Base-by-base conservation (phyloP, 2,888 invertebrate species). In the Eulithis testata region DNA sequence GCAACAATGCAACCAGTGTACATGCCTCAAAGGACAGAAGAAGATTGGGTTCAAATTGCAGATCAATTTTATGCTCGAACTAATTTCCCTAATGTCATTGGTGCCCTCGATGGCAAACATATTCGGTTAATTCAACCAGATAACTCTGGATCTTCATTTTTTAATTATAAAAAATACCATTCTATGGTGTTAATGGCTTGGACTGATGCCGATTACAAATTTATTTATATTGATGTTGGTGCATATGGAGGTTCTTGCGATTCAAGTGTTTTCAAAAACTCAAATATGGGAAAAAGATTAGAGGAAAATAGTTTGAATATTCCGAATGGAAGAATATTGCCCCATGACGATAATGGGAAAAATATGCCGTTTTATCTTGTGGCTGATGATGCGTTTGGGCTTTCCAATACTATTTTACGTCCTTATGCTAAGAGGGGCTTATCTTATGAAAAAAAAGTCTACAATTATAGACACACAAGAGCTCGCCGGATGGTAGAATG, bases 111-210 rank as follows among this genome's bases (percentile, higher is more conserved):
- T 60, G 64, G 64, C 54, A 68, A 64, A 64, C 64, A 64, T 64
- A 61, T 63, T 51, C 53, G 62, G 52, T 45, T 45, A 45, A 66
- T 62, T 51, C 60, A 54, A 54, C 68, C 63, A 52, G 44, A 57
- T 44, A 43, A 64, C 61, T 58, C 57, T 47, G 64, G 64, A 64
- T 61, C 61, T 58, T 27, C 57, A 47, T 63, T 52, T 67, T 73
- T 68, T 61, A 74, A 74, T 55, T 73, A 73, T 57, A 72, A 74
- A 67, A 52, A 66, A 49, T 69, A 54, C 50, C 67, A 61, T 62
- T 73, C 70, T 49, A 69, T 73, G 11, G 71, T 76, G 50, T 68
- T 76, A 50, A 50, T 74, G 63, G 75, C 72, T 40, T 37, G 66
- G 45, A 69, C 66, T 37, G 73, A 73, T 66, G 71, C 72, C 40